Evolutionary conservation across 2,888 invertebrate genomes (phyloP), one percentile per base, ranked within the genome.

Genomic region (Dichetophora obliterata): DNA sequence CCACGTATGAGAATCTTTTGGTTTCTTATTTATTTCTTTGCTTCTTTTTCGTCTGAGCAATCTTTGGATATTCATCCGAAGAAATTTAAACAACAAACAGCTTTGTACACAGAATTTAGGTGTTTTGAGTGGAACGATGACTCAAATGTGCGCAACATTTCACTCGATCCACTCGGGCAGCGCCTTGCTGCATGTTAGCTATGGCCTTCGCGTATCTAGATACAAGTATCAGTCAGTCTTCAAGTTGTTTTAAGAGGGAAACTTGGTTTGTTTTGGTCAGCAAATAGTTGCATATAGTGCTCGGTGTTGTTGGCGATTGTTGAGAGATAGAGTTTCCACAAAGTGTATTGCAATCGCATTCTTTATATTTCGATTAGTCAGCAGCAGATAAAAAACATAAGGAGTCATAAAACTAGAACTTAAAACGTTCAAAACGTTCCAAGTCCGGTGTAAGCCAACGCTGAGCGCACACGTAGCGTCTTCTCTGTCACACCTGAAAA

Each of bases 401-500:
- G n/a, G 19, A 54, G 1, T 2, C n/a, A 54, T 8, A 54, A 19
- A 54, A n/a, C n/a, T 19, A 54, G 54, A 54, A n/a, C 22, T 19
- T n/a, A 9, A 19, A 54, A 19, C 54, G 19, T 54, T n/a, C n/a
- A 54, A 22, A 54, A 54, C n/a, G 22, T 19, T 54, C 54, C 19
- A 54, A 54, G 43, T 43, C 43, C 43, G 43, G 43, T 43, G 11
- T 43, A 43, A 43, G 43, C 43, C 43, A 43, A 43, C 43, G 43
- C 43, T 43, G 11, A 43, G 11, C 43, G 19, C 54, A 54, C 54
- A 22, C 27, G 31, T 54, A 54, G 68, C 27, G 57, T 66, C 48
- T 65, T 54, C 72, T 73, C 73, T 72, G 43, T 72, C 66, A 16
- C 77, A 69, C 74, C 8, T 63, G 52, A 57, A 69, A 72, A 66